Percentiles rank a stretch among this genome's conserved stretches.
These are phyloP conservation scores for Orthochromis indermauri DNA, from an alignment of 2,113 vertebrate species.

Conservation along the genomic window DNA sequence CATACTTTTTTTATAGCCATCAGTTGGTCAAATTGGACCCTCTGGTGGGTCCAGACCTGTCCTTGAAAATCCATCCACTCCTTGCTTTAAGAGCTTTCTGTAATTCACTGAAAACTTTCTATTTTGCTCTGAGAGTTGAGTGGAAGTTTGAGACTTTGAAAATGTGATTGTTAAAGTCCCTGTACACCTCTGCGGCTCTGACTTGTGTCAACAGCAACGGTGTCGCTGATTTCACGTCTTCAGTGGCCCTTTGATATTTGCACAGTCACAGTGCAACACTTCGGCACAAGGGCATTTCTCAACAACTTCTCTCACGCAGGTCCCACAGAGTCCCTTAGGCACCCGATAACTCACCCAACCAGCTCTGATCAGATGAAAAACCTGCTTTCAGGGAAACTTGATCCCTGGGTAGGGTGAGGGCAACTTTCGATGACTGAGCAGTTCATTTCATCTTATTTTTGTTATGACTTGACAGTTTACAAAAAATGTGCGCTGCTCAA, in stretches of 20 bases:
- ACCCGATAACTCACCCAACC: slow-evolving; percentile 10
- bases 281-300: background rate
- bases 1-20: background rate
- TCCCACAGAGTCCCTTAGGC: slow-evolving; percentile 26
- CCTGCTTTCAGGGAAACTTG: background rate
- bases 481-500: background rate
- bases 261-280: background rate
- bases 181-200: background rate
- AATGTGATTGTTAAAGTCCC: background rate
- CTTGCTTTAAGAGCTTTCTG: background rate
- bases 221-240: background rate
- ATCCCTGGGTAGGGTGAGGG: background rate
- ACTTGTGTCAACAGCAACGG: background rate
- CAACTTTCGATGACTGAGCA: background rate
- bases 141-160: background rate
- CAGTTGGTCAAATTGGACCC: background rate
- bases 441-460: background rate
- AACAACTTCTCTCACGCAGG: slow-evolving; percentile 21
- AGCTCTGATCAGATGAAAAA: background rate
- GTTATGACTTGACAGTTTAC: background rate
- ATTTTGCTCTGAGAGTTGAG: background rate
- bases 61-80: background rate
- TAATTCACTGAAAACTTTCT: background rate
- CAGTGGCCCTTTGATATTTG: background rate
- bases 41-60: background rate